These are phyloP conservation scores for Cataglyphis livida DNA, from an alignment of 2,888 invertebrate genomes.

Conservation along the genomic window DNA sequence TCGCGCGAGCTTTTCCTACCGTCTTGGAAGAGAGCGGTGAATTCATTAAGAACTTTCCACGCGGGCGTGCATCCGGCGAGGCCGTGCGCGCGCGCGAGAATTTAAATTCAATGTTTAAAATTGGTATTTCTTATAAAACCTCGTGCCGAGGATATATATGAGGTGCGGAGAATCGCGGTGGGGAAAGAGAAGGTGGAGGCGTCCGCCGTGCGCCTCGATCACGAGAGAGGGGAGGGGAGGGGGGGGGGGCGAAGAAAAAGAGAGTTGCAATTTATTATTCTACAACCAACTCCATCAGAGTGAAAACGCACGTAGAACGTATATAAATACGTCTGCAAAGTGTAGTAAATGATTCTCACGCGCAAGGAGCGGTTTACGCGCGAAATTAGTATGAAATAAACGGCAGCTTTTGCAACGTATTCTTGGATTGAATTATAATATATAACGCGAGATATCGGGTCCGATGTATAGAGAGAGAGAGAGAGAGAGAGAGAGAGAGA, in stretches of 20 bases:
- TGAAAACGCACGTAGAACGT: slow-evolving; percentile 30
- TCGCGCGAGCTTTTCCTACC: slow-evolving; percentile 58
- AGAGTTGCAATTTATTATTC: slow-evolving; percentile 50
- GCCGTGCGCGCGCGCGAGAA: slow-evolving; percentile 56
- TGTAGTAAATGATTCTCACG: slow-evolving; percentile 39
- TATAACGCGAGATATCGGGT: background rate
- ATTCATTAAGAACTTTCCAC: slow-evolving; percentile 71
- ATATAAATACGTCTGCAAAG: slow-evolving; percentile 41
- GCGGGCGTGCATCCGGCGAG: slow-evolving; percentile 40
- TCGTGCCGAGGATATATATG: slow-evolving; percentile 42
- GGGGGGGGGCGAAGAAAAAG: slow-evolving; percentile 23
- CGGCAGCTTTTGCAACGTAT: background rate
- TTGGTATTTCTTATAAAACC: slow-evolving; percentile 73
- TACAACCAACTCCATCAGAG: slow-evolving; percentile 38
- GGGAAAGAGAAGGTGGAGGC: background rate
- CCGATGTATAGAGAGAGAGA: background rate
- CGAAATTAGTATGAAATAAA: slow-evolving; percentile 33
- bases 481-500: background rate
- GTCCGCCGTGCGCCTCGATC: slow-evolving; percentile 24
- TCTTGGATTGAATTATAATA: background rate
- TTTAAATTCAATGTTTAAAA: slow-evolving; percentile 78
- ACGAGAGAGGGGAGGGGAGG: background rate
- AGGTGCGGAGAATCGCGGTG: slow-evolving; percentile 10
- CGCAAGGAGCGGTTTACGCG: slow-evolving; percentile 16
- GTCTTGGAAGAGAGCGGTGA: slow-evolving; percentile 58